A percentile compares a stretch with the other conserved stretches of the same genome.
Conservation (phyloP, 2,797 vertebrate species). For the Sitta carolinensis region DNA sequence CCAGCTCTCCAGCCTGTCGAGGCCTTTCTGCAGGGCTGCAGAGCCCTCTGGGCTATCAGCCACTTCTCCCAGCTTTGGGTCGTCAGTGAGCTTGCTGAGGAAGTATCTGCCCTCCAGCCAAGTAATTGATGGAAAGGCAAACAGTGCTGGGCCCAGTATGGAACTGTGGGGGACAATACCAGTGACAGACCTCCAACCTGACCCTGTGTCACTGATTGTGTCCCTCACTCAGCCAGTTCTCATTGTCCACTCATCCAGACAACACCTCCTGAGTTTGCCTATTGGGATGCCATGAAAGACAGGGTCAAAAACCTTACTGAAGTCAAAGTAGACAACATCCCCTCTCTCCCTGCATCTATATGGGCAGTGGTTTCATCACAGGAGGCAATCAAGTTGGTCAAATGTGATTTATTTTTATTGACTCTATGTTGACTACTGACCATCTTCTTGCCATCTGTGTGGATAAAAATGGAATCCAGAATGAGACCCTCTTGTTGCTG, state of each 20-base stretch:
- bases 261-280: background rate
- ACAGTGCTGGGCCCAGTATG: background rate
- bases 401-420: background rate
- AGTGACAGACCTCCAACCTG: background rate
- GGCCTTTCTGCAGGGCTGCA: background rate
- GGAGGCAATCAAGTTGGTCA: background rate
- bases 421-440: background rate
- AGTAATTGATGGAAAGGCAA: too few relatives aligned
- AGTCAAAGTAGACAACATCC: background rate
- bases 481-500: background rate
- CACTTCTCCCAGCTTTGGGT: background rate
- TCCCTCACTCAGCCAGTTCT: background rate
- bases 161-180: background rate
- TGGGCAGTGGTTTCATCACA: too few relatives aligned
- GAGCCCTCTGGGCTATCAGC: fast-evolving
- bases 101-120: background rate
- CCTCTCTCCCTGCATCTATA: background rate
- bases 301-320: background rate
- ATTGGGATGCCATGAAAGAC: background rate
- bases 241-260: background rate
- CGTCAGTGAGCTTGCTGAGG: background rate
- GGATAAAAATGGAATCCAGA: background rate
- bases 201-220: background rate
- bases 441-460: background rate
- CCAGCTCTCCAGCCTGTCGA: fast-evolving